These are phyloP conservation scores for Numida meleagris DNA, from an alignment of 2,113 vertebrate genomes.

Conservation along the genomic window DNA sequence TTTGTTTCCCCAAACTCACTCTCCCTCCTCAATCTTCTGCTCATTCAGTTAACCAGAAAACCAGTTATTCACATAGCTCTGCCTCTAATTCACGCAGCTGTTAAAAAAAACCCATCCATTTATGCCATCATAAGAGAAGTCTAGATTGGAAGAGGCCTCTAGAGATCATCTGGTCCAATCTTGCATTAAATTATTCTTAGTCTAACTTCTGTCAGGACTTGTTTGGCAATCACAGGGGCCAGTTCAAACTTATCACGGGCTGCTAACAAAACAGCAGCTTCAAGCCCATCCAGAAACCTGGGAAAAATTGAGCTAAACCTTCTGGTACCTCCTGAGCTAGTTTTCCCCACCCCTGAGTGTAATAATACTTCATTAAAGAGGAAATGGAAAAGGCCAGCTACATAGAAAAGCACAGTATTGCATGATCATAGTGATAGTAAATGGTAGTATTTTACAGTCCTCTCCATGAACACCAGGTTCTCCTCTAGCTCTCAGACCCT, in stretches of 20 bases:
- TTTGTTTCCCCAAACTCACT: neutral
- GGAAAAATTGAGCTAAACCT: neutral
- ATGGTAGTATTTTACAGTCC: neutral
- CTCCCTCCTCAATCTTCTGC: neutral
- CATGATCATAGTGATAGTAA: neutral
- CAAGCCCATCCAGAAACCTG: neutral
- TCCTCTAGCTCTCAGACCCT: neutral
- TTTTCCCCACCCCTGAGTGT: neutral
- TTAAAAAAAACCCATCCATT: constrained; percentile 6
- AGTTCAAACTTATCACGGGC: neutral
- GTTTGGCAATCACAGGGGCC: neutral
- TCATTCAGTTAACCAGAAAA: constrained; percentile 21
- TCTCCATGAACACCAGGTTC: neutral
- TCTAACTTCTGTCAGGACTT: constrained; percentile 6
- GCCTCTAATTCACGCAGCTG: neutral
- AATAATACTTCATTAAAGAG: neutral
- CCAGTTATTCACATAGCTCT: neutral
- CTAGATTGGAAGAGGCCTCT: constrained; percentile 41
- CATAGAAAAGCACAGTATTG: neutral
- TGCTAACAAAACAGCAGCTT: neutral
- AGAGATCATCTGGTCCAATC: constrained; percentile 34
- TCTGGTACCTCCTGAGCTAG: neutral
- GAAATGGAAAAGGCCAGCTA: neutral
- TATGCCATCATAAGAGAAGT: neutral
- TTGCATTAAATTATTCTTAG: constrained; percentile 40